Evolutionary conservation across 2,888 invertebrate genomes (phyloP), one percentile per base, ranked within the genome.

Genomic region (Osmoderma eremita): DNA sequence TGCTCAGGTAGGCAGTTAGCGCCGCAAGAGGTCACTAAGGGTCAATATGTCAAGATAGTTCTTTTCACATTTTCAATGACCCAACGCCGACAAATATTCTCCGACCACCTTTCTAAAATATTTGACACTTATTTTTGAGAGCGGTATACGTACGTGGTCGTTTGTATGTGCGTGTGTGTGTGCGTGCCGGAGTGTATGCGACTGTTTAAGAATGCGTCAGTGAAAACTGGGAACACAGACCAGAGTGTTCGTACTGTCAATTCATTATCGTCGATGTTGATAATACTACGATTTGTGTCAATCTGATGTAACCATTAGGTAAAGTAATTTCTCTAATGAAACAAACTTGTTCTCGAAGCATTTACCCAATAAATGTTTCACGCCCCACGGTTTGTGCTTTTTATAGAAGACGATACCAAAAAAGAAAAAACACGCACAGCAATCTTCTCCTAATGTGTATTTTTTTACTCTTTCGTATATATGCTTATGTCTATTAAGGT

Each of bases 11-110:
- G 58, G 36, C 45, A 56, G 56, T 39, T 58, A 58, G 56, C 65
- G 65, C 58, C 48, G 65, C 50, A 53, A 63, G 50, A 56, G 65
- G 65, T 65, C 65, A 58, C 45, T 49, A 20, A 50, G 65, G 65
- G 65, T 65, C 65, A 65, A 49, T 56, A 58, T 65, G 65, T 58
- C 65, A 65, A 49, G 65, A 56, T 50, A 39, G 56, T 49, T 65
- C 65, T 65, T 65, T 65, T 63, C 56, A 65, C 65, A 48, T 65
- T 65, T 65, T 48, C 58, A 61, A 61, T 61, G 58, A 53, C 48
- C 65, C 49, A 53, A 41, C 50, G 53, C 48, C 56, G 65, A 65
- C 65, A 65, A 65, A 65, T 56, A 65, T 56, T 56, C 56, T 36
- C 54, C 54, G 54, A 39, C 58, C 56, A 49, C 65, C 56, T 65